phyloP scores from a whole-genome alignment of 2,797 vertebrate species.

The Sandelia bainsii region DNA sequence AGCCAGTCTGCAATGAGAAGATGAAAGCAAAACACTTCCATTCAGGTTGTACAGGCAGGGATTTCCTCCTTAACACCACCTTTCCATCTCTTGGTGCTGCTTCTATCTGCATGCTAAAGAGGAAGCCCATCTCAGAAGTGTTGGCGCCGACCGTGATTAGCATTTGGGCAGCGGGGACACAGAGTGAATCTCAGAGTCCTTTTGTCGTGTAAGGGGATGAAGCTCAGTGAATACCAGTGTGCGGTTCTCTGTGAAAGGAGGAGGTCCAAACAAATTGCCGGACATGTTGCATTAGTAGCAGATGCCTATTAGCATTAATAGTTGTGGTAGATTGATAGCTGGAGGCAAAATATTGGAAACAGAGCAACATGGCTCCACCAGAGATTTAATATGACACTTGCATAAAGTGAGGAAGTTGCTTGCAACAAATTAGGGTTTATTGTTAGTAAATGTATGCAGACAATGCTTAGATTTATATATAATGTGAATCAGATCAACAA shows the following conservation, averaged over 20 bases:
- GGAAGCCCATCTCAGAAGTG: conserved; percentile 62
- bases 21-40: conserved; percentile 60
- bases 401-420: neutral
- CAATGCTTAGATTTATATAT: conserved; percentile 12
- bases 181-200: conserved; percentile 69
- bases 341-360: conserved; percentile 5
- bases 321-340: conserved; percentile 37
- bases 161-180: conserved; percentile 71
- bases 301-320: conserved; percentile 57
- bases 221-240: conserved; percentile 71
- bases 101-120: conserved; percentile 79
- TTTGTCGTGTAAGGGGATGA: conserved; percentile 57
- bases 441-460: conserved; percentile 4
- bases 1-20: conserved; percentile 37
- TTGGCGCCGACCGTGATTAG: conserved; percentile 73
- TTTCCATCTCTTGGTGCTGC: conserved; percentile 45
- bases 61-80: conserved; percentile 56
- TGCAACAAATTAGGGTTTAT: neutral
- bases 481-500: conserved; percentile 9
- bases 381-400: neutral
- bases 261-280: conserved; percentile 66
- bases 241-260: conserved; percentile 59
- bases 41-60: conserved; percentile 52
- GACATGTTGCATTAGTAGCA: conserved; percentile 71
- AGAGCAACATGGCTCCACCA: neutral